A percentile compares a stretch with the other conserved stretches of the same genome.
phyloP scores from a whole-genome alignment of 2,888 invertebrate genomes.

The Hoplodrina ambigua region DNA sequence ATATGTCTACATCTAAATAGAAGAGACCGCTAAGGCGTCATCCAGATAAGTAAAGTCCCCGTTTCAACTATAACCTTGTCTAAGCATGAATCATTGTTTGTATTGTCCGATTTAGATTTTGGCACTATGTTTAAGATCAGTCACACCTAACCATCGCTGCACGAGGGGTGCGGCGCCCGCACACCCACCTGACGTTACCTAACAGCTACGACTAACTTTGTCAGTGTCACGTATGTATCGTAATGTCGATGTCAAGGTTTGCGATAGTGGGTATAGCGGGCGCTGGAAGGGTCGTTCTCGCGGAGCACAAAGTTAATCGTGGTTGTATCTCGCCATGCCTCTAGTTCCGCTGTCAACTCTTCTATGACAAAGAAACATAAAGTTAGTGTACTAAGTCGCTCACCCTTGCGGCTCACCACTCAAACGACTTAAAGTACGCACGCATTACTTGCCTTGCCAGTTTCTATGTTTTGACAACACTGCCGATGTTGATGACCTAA shows the following conservation, averaged over 20 bases:
- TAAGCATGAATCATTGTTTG: slow-evolving; percentile 85
- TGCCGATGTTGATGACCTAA: slow-evolving; percentile 86
- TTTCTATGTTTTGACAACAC: slow-evolving; percentile 89
- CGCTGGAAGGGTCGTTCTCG: slow-evolving; percentile 75
- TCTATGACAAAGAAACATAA: slow-evolving; percentile 87
- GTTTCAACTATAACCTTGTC: slow-evolving; percentile 80
- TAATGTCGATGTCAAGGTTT: slow-evolving; percentile 64
- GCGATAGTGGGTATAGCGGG: slow-evolving; percentile 68
- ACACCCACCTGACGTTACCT: slow-evolving; percentile 75
- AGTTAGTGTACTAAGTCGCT: slow-evolving; percentile 68
- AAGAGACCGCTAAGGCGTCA: slow-evolving; percentile 65
- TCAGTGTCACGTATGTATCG: slow-evolving; percentile 72
- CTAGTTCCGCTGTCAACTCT: slow-evolving; percentile 87
- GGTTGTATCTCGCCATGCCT: slow-evolving; percentile 73
- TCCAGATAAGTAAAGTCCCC: slow-evolving; percentile 71
- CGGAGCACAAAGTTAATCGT: slow-evolving; percentile 78
- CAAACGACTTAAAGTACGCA: slow-evolving; percentile 82
- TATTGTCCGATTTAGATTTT: slow-evolving; percentile 79
- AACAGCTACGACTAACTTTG: slow-evolving; percentile 87
- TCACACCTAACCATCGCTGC: slow-evolving; percentile 82
- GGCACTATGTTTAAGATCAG: slow-evolving; percentile 74
- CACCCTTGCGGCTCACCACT: slow-evolving; percentile 72
- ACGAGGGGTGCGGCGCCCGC: slow-evolving; percentile 76
- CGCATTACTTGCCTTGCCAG: slow-evolving; percentile 89
- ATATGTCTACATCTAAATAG: slow-evolving; percentile 60